A percentile compares a stretch with the other conserved stretches of the same genome.
phyloP scores from a whole-genome alignment of 2,888 invertebrate genomes.

The Aleiodes alternator region DNA sequence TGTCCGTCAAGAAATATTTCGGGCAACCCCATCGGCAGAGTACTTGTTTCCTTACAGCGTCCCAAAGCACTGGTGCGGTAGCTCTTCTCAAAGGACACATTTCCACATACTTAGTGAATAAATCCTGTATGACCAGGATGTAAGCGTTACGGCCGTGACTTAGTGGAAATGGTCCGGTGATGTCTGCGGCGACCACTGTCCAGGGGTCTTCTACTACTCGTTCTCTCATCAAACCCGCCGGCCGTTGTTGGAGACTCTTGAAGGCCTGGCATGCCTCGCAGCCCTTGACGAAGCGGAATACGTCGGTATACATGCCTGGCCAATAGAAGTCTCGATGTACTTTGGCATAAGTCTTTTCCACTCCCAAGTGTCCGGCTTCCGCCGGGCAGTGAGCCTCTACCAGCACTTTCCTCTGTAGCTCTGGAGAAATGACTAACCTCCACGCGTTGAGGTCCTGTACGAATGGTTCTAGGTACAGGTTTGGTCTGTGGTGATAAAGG shows the following conservation, averaged over 20 bases:
- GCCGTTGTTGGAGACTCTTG: slow-evolving; percentile 42
- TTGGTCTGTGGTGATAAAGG: slow-evolving; percentile 31
- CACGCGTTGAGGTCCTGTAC: slow-evolving; percentile 1
- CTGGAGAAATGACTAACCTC: slow-evolving; percentile 19
- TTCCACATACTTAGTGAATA: slow-evolving; percentile 44
- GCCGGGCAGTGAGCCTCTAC: slow-evolving; percentile 11
- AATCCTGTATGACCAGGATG: slow-evolving; percentile 40
- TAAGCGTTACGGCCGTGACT: slow-evolving; percentile 34
- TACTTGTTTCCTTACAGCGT: too few relatives aligned
- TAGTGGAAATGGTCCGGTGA: slow-evolving; percentile 56
- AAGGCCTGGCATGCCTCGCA: slow-evolving; percentile 25
- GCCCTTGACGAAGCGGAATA: not conserved
- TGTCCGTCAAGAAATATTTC: not conserved
- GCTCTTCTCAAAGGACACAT: not conserved
- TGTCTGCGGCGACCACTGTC: slow-evolving; percentile 50
- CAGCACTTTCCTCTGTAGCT: not conserved
- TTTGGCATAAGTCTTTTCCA: slow-evolving; percentile 3
- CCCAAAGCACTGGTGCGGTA: too few relatives aligned
- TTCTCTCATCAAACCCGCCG: slow-evolving; percentile 50
- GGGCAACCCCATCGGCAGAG: not conserved
- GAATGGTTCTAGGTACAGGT: slow-evolving; percentile 34
- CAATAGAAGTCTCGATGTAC: slow-evolving; percentile 3
- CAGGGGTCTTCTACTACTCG: slow-evolving; percentile 46
- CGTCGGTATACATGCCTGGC: slow-evolving; percentile 1
- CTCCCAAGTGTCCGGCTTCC: slow-evolving; percentile 12